phyloP scores from a whole-genome alignment of 2,113 vertebrate species.

The Struthio camelus region DNA sequence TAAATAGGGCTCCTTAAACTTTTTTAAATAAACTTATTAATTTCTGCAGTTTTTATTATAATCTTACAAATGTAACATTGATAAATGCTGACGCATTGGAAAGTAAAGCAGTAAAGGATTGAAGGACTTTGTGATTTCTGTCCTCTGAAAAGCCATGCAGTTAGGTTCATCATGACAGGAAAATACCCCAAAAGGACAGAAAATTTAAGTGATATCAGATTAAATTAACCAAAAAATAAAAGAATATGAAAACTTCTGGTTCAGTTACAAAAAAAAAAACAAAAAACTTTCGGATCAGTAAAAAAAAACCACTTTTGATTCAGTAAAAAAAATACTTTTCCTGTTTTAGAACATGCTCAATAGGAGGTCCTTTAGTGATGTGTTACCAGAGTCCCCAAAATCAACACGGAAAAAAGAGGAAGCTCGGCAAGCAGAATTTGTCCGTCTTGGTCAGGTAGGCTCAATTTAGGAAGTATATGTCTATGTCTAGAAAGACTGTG shows the following conservation, averaged over 20 bases:
- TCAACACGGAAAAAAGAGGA: constrained; percentile 97
- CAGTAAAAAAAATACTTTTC: not conserved
- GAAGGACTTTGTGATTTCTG: not conserved
- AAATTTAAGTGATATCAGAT: not conserved
- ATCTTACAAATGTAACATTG: not conserved
- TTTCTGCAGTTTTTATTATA: not conserved
- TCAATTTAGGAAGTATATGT: not conserved
- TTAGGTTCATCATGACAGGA: not conserved
- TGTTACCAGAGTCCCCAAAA: constrained; percentile 95
- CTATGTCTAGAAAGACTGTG: not conserved
- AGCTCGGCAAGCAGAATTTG: constrained; percentile 97
- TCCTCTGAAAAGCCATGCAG: not conserved
- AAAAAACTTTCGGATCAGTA: not conserved
- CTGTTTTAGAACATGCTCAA: constrained; percentile 97
- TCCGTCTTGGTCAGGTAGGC: constrained; percentile 93
- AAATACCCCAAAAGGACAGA: not conserved
- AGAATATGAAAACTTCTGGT: not conserved
- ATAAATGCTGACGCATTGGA: not conserved
- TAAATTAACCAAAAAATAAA: not conserved
- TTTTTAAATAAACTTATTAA: not conserved
- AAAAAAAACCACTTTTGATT: not conserved
- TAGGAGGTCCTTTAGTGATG: constrained; percentile 95
- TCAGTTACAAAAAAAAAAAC: not conserved
- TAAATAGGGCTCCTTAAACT: not conserved
- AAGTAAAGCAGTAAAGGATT: not conserved